Conservation (phyloP, 2,888 invertebrate genomes). For the Sepiola atlantica region DNA sequence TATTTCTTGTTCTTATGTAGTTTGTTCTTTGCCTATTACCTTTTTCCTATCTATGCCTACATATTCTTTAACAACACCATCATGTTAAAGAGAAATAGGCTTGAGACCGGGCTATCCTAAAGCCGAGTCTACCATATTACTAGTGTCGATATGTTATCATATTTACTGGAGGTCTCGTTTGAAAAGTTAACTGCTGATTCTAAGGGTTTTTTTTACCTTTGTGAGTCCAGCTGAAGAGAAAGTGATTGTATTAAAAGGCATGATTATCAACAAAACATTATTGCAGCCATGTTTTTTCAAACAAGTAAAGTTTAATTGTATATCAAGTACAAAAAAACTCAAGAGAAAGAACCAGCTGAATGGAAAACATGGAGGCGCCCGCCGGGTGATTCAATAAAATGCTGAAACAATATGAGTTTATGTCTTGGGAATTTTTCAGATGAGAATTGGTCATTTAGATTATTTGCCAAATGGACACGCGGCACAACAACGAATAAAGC, state of each 20-base stretch:
- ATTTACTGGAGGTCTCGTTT: not conserved
- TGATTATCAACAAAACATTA: constrained; percentile 34
- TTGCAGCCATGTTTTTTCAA: constrained; percentile 36
- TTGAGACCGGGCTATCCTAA: not conserved
- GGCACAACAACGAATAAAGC: no score
- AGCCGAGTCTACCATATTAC: no score
- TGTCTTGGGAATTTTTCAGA: not conserved
- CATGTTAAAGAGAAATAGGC: not conserved
- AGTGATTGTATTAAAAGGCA: not conserved
- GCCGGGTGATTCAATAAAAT: not conserved
- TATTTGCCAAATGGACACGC: no score
- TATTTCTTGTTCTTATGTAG: no score
- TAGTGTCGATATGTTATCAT: not conserved
- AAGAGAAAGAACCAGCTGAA: not conserved
- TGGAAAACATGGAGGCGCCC: not conserved
- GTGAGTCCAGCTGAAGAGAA: not conserved
- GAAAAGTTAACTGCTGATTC: not conserved
- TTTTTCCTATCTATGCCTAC: no score
- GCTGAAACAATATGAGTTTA: not conserved
- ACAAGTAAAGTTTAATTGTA: not conserved
- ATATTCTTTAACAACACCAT: not conserved
- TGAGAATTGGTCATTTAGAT: no score
- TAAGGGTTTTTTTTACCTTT: not conserved
- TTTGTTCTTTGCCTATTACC: no score
- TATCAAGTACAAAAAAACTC: not conserved